Evolutionary conservation across 2,113 vertebrate species (phyloP).

Genomic region (Mystacornis crossleyi): DNA sequence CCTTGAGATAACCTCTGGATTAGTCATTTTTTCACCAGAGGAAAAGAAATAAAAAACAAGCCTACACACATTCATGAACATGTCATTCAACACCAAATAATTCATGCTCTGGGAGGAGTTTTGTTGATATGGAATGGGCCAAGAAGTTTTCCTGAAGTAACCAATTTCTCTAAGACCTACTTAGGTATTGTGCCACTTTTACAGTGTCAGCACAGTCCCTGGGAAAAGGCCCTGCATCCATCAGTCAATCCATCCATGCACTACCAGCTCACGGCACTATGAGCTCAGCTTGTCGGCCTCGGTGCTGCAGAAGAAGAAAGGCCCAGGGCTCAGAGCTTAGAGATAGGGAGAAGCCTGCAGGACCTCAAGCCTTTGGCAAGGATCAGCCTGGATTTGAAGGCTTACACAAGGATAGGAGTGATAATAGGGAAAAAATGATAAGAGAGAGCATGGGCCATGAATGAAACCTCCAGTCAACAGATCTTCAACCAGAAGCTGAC

Average conservation of each 20-base stretch:
- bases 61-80: not conserved
- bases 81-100: constrained; percentile 16
- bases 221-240: not conserved
- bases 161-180: not conserved
- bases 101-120: not conserved
- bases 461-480: not conserved
- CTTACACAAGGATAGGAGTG: not conserved
- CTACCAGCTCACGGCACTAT: not conserved
- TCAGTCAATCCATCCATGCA: too few relatives aligned
- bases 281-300: not conserved
- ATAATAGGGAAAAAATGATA: not conserved
- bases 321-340: not conserved
- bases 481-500: not conserved
- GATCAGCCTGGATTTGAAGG: not conserved
- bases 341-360: not conserved
- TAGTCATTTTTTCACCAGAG: not conserved
- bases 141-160: not conserved
- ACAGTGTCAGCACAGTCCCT: not conserved
- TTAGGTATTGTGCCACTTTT: not conserved
- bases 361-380: not conserved
- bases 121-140: not conserved
- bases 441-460: not conserved
- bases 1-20: not conserved
- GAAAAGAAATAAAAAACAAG: not conserved
- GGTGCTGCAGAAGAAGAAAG: not conserved